phyloP scores from a whole-genome alignment of 2,888 invertebrate genomes.

The Beris chalybata region DNA sequence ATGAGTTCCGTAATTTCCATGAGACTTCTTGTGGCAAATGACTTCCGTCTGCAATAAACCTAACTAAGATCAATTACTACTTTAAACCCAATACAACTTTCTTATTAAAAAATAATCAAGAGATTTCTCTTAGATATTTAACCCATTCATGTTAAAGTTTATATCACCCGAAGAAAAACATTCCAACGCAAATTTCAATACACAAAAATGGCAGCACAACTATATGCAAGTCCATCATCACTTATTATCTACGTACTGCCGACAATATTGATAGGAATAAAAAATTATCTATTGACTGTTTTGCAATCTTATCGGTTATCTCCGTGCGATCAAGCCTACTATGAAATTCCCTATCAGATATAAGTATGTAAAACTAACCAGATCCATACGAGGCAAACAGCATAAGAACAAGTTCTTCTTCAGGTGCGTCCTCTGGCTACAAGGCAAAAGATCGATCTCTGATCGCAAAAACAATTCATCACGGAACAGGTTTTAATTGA shows the following conservation, averaged over 20 bases:
- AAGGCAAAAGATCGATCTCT: slow-evolving; percentile 35
- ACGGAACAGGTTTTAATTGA: slow-evolving; percentile 39
- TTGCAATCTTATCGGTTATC: slow-evolving; percentile 23
- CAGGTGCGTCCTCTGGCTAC: slow-evolving; percentile 12
- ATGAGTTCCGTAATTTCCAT: too few species aligned
- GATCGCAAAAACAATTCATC: slow-evolving; percentile 37
- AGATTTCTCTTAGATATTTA: too few species aligned
- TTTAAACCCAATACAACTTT: too few species aligned
- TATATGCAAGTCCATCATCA: slow-evolving; percentile 20
- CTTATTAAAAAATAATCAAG: too few species aligned
- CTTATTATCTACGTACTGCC: slow-evolving; percentile 13
- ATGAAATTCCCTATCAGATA: not conserved
- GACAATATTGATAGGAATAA: not conserved
- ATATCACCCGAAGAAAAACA: too few species aligned
- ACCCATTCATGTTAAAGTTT: too few species aligned
- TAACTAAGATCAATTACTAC: too few species aligned
- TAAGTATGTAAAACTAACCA: slow-evolving; percentile 1
- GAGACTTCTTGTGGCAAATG: too few species aligned
- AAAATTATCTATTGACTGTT: slow-evolving; percentile 18
- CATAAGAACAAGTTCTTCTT: slow-evolving; percentile 14
- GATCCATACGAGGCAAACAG: not conserved
- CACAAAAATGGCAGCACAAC: not conserved
- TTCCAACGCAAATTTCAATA: too few species aligned
- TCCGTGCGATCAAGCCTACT: slow-evolving; percentile 8
- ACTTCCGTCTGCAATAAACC: too few species aligned